These are phyloP conservation scores for Rhimphoctona megacephalus DNA, from an alignment of 2,888 invertebrate genomes.

Conservation along the genomic window DNA sequence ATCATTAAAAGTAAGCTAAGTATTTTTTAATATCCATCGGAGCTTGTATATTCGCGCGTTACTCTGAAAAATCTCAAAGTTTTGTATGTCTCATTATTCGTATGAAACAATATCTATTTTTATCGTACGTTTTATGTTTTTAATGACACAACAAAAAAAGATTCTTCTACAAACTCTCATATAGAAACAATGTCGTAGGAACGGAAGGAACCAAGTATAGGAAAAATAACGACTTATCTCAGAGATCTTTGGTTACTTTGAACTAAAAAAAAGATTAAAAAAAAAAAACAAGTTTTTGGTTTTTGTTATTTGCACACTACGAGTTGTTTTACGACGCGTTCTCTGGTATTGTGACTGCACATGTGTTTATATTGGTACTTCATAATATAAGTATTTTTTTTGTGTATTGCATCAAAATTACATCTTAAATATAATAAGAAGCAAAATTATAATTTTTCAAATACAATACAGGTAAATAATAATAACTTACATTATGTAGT, in stretches of 20 bases:
- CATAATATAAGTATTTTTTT: neutral
- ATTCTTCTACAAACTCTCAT: constrained; percentile 13
- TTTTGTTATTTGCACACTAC: neutral
- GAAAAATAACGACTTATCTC: constrained; percentile 2
- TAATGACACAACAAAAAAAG: constrained; percentile 11
- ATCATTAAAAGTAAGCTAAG: constrained; percentile 55
- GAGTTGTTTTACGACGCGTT: neutral
- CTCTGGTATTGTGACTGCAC: neutral
- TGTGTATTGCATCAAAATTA: neutral
- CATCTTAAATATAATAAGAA: neutral
- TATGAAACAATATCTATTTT: constrained; percentile 6
- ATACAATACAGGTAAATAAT: neutral
- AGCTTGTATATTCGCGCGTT: constrained; percentile 5
- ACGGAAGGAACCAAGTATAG: constrained; percentile 1
- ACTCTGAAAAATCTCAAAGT: constrained; percentile 27
- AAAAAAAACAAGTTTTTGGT: neutral
- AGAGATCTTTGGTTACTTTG: constrained; percentile 9
- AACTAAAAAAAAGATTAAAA: neutral
- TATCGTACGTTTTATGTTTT: neutral
- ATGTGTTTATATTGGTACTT: neutral
- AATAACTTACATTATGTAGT: neutral
- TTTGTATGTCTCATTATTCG: constrained; percentile 17
- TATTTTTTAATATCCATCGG: constrained; percentile 22
- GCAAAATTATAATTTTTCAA: neutral
- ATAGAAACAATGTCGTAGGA: constrained; percentile 10